Conservation (phyloP, 2,797 vertebrate genomes). For the Podarcis lilfordi region DNA sequence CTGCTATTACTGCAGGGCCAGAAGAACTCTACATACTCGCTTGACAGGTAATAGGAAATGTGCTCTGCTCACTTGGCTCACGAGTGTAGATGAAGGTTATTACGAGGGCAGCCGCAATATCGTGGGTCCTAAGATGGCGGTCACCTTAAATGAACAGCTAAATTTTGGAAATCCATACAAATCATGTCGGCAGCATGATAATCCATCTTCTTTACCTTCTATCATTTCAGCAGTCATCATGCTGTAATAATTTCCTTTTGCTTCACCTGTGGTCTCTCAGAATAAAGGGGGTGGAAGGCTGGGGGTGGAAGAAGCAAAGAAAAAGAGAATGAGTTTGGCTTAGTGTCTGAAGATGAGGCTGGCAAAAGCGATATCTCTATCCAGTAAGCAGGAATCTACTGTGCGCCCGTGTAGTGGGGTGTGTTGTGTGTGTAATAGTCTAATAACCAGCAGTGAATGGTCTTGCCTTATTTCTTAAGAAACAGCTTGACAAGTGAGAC, state of each 20-base stretch:
- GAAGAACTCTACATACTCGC: constrained; percentile 83
- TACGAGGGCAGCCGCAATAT: constrained; percentile 76
- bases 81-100: constrained; percentile 87
- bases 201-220: constrained; percentile 83
- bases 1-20: constrained; percentile 82
- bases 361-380: constrained; percentile 74
- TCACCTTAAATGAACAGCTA: constrained; percentile 83
- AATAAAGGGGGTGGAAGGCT: constrained; percentile 67
- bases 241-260: constrained; percentile 77
- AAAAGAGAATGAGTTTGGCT: constrained; percentile 71
- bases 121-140: constrained; percentile 75
- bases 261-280: constrained; percentile 80
- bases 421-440: neutral
- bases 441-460: neutral
- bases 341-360: constrained; percentile 68
- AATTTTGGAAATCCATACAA: constrained; percentile 84
- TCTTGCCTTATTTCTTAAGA: constrained; percentile 54
- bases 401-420: neutral
- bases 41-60: constrained; percentile 85
- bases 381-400: constrained; percentile 63
- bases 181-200: constrained; percentile 79
- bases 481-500: constrained; percentile 54
- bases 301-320: constrained; percentile 35
- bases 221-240: constrained; percentile 80
- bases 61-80: constrained; percentile 82